A percentile compares a stretch with the other conserved stretches of the same genome.
phyloP scores from a whole-genome alignment of 2,888 invertebrate genomes.

The Rotaria magnacalcarata region DNA sequence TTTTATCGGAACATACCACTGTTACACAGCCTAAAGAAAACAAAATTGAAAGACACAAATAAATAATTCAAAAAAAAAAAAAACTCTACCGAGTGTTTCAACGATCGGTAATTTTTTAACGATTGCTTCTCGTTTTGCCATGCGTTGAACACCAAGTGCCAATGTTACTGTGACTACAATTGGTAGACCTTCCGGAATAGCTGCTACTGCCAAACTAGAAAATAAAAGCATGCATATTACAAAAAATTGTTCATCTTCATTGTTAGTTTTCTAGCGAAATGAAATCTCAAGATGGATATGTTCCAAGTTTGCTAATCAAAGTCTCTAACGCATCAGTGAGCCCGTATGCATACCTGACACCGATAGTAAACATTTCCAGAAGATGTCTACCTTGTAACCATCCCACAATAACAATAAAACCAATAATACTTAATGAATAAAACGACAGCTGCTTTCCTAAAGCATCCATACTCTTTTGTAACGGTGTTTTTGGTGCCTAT shows the following conservation, averaged over 20 bases:
- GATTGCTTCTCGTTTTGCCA: constrained; percentile 93
- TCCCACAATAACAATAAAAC: constrained; percentile 88
- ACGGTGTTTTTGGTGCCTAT: constrained; percentile 84
- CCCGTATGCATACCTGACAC: constrained; percentile 70
- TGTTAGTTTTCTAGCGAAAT: too few relatives aligned
- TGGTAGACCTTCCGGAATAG: constrained; percentile 95
- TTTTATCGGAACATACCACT: constrained; percentile 95
- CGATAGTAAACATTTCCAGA: constrained; percentile 95
- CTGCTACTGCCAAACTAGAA: constrained; percentile 80
- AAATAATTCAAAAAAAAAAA: background rate
- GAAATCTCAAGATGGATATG: too few relatives aligned
- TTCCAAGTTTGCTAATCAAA: too few relatives aligned
- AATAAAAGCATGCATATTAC: background rate
- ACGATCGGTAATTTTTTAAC: constrained; percentile 98
- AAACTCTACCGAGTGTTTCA: constrained; percentile 69
- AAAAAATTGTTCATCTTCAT: too few relatives aligned
- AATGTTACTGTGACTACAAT: constrained; percentile 98
- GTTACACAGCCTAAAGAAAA: constrained; percentile 68
- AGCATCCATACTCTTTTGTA: constrained; percentile 94
- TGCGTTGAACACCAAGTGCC: constrained; percentile 94
- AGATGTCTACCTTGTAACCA: constrained; percentile 89
- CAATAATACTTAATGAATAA: constrained; percentile 94
- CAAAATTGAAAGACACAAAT: background rate
- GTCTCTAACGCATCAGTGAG: too few relatives aligned
- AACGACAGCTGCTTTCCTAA: constrained; percentile 90